Base-by-base conservation (phyloP, 1,140 invertebrate species). In the Stenopsyche tienmushanensis region DNA sequence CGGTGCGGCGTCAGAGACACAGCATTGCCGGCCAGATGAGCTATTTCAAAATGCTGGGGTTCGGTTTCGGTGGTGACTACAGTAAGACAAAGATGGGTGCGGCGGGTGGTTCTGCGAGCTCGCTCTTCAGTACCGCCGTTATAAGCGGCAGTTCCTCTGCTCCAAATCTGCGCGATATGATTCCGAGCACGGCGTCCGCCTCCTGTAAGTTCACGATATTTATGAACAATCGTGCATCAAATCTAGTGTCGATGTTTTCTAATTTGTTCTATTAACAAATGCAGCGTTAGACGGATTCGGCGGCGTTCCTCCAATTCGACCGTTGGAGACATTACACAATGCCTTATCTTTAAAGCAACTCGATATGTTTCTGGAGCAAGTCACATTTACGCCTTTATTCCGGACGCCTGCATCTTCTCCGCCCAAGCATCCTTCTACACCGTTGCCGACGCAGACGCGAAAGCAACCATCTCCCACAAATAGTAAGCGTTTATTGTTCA, bases 281-380 rank as follows among this genome's bases (percentile, higher is more conserved):
- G 3, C 47, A 71, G 69, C 63, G 39, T 69, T 91, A 72, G 90
- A 91, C 78, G 91, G 90, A 39, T 92, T 91, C 75, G 90, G 90
- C 23, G 90, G 93, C 70, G 94, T 97, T 45, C 96, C 96, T 34
- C 89, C 93, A 0, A 95, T 98, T 69, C 85, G 94, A 49, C 94
- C 96, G 0, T 75, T 98, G 73, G 96, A 98, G 80, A 98, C 96
- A 1, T 80, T 98, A 26, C 96, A 98, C 80, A 98, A 98, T 80
- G 92, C 94, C 24, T 78, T 98, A 64, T 97, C 94, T 23, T 81
- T 97, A 67, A 86, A 88, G 34, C 93, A 98, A 75, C 77, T 98
- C 68, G 94, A 97, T 74, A 80, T 80, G 2, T 98, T 97, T 76
- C 78, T 98, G 71, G 90, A 92, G 71, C 84, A 87, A 70, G 92